Conservation (phyloP, 2,797 vertebrate genomes). For the Pseudotriccus pelzelni region DNA sequence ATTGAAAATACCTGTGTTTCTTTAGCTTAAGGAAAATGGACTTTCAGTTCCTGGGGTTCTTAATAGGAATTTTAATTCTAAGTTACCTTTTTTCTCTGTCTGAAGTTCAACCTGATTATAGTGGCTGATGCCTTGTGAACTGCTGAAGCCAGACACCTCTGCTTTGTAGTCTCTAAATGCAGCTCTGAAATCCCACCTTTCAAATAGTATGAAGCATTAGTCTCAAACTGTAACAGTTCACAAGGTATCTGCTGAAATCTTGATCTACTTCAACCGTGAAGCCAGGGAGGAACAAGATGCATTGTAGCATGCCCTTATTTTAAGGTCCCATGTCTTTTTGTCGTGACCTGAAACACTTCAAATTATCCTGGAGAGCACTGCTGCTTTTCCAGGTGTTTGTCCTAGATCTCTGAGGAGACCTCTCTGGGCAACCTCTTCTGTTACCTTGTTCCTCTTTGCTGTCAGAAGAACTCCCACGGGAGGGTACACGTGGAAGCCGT, state of each 20-base stretch:
- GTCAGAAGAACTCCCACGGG: neutral
- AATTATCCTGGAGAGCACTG: neutral
- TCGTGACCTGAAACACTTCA: neutral
- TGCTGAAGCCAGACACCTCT: neutral
- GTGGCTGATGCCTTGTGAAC: neutral
- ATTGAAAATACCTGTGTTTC: neutral
- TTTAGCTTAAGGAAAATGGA: neutral
- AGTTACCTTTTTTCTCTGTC: neutral
- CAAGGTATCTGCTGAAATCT: neutral
- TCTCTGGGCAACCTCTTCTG: neutral
- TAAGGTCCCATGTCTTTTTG: neutral
- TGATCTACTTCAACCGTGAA: neutral
- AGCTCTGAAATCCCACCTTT: neutral
- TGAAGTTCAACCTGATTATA: neutral
- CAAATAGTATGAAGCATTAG: neutral
- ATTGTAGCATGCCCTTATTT: neutral
- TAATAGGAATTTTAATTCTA: neutral
- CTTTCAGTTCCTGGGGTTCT: neutral
- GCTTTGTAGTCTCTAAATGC: neutral
- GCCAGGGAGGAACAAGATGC: neutral
- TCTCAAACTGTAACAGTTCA: neutral
- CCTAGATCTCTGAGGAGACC: neutral
- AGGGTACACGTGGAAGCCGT: fast-evolving
- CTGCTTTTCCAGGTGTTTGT: neutral
- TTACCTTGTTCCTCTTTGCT: neutral